These are phyloP conservation scores for Aphelocoma californica DNA, from an alignment of 2,797 vertebrate genomes.

Conservation along the genomic window DNA sequence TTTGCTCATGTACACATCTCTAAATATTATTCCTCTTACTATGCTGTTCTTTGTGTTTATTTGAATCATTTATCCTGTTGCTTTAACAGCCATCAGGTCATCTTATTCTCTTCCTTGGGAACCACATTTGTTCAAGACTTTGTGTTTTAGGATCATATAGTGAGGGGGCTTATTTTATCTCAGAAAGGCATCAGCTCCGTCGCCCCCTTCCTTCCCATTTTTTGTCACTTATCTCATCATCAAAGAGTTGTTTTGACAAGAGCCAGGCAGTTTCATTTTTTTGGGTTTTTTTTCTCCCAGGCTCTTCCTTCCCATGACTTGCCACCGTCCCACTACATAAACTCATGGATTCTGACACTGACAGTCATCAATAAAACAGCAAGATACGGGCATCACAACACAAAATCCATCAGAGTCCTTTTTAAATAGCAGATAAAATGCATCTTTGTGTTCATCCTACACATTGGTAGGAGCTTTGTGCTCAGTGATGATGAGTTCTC, in stretches of 20 bases:
- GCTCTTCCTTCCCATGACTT: background rate
- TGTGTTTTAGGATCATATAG: background rate
- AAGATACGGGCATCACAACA: background rate
- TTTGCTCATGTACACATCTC: background rate
- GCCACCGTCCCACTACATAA: background rate
- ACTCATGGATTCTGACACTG: background rate
- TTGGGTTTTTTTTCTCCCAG: background rate
- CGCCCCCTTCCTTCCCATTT: background rate
- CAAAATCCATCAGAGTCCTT: background rate
- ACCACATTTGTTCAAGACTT: background rate
- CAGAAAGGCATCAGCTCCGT: background rate
- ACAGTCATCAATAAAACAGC: background rate
- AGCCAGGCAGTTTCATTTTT: background rate
- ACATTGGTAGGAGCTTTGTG: background rate
- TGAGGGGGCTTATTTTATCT: background rate
- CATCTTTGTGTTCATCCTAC: background rate
- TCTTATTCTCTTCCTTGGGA: background rate
- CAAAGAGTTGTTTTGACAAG: constrained; percentile 15
- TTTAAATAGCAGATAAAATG: background rate
- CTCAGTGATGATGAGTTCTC: background rate
- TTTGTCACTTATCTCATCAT: background rate
- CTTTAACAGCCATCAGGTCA: background rate
- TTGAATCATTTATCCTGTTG: background rate
- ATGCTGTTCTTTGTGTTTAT: background rate
- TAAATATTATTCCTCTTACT: background rate